Conservation (phyloP, 2,888 invertebrate genomes). For the Fissipunctia ypsillon region DNA sequence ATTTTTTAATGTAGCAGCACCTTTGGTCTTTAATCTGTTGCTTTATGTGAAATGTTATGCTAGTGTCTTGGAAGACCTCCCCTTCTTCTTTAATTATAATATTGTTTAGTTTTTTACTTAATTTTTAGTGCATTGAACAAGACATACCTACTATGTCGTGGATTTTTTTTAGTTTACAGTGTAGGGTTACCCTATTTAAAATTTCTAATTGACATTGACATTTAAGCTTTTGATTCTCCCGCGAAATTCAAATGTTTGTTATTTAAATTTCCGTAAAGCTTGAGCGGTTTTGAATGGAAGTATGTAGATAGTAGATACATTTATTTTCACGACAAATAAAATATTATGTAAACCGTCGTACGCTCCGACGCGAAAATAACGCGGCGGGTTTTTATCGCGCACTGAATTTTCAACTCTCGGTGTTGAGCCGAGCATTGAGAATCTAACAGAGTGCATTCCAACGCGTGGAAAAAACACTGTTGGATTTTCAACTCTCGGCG, state of each 20-base stretch:
- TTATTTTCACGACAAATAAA: background rate
- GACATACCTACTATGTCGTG: background rate
- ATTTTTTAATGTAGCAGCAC: constrained; percentile 19
- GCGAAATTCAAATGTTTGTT: constrained; percentile 5
- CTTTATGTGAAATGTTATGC: background rate
- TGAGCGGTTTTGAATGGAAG: background rate
- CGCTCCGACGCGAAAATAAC: too few species aligned
- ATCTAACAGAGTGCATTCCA: too few species aligned
- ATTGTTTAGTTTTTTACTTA: background rate
- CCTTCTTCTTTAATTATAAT: too few species aligned
- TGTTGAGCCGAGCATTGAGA: too few species aligned
- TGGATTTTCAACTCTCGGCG: too few species aligned
- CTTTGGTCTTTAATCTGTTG: background rate
- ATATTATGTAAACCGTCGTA: too few species aligned
- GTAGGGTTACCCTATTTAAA: background rate
- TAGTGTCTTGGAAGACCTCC: background rate
- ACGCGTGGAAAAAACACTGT: too few species aligned
- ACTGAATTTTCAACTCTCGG: too few species aligned
- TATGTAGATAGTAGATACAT: background rate
- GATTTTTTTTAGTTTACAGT: background rate
- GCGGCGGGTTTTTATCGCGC: too few species aligned
- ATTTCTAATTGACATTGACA: background rate
- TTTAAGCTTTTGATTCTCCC: background rate
- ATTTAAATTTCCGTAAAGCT: background rate
- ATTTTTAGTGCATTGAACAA: background rate